Evolutionary conservation across 2,888 invertebrate genomes (phyloP), one percentile per base, ranked within the genome.

Genomic region (Siphonodentalium dalli): DNA sequence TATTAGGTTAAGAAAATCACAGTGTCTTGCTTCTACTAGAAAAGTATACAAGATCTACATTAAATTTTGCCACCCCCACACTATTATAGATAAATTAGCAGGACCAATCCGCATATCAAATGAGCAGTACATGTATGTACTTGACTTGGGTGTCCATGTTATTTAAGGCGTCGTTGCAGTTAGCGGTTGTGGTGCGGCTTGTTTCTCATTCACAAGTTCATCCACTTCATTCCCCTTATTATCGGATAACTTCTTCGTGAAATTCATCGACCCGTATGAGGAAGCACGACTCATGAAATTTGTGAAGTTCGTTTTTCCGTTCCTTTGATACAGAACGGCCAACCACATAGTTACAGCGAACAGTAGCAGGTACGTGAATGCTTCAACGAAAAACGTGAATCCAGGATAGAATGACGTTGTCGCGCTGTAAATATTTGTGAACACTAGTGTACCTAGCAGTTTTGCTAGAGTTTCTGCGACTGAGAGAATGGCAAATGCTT

Each of bases 401-500:
- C 79, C 79, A 0, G 78, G 68, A 52, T 72, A 78, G 26, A 76
- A 54, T 24, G 60, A 45, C 0, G 73, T 64, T 0, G 79, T 77
- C 11, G 69, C 69, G n/a, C 72, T 65, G 59, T 80, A 81, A 27
- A 80, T 45, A 43, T 64, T 68, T 4, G 72, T 74, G 59, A 79
- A 78, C 23, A 75, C 58, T 2, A 78, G 58, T 0, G 73, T 65
- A 0, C 80, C 80, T 6, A 78, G 21, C 1, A 80, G 61, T 50
- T 72, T 78, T 1, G 79, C 71, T 1, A 72, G 61, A 0, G 80
- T 77, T 57, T 80, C 80, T 1, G 71, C 74, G 43, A 74, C 69
- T 5, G 79, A 74, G 2, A 79, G 59, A 11, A 80, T 57, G 3
- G 79, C 74, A 51, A 81, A 81, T 13, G 70, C 65, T 54, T 79